These are phyloP conservation scores for Mythimna loreyi DNA, from an alignment of 2,888 invertebrate genomes.

Conservation along the genomic window DNA sequence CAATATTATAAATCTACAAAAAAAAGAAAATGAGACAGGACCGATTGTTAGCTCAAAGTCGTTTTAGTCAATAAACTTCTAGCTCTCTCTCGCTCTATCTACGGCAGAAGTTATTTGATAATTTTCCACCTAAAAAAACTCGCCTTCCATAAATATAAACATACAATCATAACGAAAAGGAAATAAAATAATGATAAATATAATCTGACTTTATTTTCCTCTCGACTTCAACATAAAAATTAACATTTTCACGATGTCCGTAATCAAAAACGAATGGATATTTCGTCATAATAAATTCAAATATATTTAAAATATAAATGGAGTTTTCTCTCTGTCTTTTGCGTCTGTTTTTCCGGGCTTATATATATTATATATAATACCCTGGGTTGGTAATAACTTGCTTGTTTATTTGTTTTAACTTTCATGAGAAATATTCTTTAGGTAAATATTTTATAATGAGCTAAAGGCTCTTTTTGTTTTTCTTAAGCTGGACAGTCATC, in stretches of 20 bases:
- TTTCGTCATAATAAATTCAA: constrained; percentile 48
- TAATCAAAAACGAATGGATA: constrained; percentile 31
- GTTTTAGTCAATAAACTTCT: no score
- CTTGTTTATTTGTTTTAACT: constrained; percentile 22
- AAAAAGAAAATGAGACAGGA: no score
- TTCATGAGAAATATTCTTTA: neutral
- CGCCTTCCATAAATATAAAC: neutral
- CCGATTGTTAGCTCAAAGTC: no score
- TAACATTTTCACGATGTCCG: constrained; percentile 12
- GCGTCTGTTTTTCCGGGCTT: constrained; percentile 24
- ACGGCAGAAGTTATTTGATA: no score
- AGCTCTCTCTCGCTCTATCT: no score
- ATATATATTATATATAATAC: no score
- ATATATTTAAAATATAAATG: constrained; percentile 55
- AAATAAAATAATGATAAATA: constrained; percentile 1
- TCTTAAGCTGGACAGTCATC: no score
- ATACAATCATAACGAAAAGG: neutral
- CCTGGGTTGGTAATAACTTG: no score
- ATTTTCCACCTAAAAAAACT: no score
- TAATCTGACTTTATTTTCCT: constrained; percentile 5
- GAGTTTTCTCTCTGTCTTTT: constrained; percentile 19
- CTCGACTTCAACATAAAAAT: constrained; percentile 21
- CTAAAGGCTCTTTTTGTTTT: no score
- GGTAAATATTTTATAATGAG: constrained; percentile 16
- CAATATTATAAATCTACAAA: no score